Percentiles rank a stretch among this genome's conserved stretches.
These are phyloP conservation scores for Calidris pugnax DNA, from an alignment of 2,113 vertebrate species.

Conservation along the genomic window DNA sequence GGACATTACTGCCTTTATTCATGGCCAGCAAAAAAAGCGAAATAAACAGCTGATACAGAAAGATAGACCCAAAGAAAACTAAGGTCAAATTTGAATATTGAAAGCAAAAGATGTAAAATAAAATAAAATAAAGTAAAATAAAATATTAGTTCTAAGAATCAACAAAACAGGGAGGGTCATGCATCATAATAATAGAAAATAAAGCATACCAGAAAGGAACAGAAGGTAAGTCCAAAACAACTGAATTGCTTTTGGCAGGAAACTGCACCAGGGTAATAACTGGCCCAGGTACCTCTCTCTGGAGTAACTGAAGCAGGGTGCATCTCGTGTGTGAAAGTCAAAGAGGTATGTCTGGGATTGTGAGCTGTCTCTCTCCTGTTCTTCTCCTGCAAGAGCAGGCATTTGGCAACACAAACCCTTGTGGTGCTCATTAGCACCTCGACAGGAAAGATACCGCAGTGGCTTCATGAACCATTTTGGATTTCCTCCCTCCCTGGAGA, in stretches of 20 bases:
- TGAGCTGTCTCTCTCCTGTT: neutral
- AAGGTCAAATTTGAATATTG: neutral
- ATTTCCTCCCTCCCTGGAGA: neutral
- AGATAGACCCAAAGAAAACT: neutral
- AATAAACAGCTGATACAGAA: neutral
- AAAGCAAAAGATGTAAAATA: neutral
- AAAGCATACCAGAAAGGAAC: neutral
- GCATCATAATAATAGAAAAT: neutral
- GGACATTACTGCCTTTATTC: neutral
- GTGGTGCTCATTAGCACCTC: neutral
- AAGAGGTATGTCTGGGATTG: neutral
- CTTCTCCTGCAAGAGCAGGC: neutral
- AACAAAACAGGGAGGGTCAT: neutral
- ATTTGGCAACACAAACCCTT: neutral
- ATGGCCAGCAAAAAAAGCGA: neutral
- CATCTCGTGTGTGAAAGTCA: neutral
- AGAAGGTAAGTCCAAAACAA: neutral
- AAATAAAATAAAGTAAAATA: neutral
- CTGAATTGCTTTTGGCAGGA: neutral
- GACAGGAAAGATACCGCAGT: neutral
- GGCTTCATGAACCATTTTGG: neutral
- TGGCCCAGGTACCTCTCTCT: neutral
- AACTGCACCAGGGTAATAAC: neutral
- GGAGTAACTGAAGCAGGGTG: neutral
- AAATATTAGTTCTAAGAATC: neutral